A percentile compares a stretch with the other conserved stretches of the same genome.
Evolutionary conservation across 2,113 vertebrate genomes (phyloP).

Genomic region (Python bivittatus): DNA sequence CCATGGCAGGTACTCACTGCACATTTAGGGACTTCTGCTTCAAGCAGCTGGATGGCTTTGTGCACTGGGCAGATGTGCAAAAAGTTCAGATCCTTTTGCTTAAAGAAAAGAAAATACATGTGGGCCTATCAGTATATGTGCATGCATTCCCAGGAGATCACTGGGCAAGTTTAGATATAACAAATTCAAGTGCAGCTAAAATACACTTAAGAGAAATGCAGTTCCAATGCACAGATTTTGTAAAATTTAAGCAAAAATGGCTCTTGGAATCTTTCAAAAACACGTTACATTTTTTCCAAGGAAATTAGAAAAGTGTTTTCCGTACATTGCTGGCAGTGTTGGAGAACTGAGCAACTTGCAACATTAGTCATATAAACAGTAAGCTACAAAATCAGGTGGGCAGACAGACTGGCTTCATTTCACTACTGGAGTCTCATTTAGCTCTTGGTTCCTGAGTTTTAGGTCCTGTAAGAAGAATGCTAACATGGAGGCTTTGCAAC

Average conservation of each 20-base stretch:
- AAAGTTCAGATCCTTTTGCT: not conserved
- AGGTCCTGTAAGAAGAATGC: not conserved
- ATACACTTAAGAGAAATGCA: not conserved
- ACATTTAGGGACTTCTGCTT: not conserved
- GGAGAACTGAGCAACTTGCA: not conserved
- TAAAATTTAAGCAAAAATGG: not conserved
- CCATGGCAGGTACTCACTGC: too few relatives aligned
- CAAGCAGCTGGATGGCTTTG: not conserved
- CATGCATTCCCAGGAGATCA: not conserved
- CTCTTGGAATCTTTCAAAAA: not conserved
- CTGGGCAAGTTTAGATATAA: not conserved
- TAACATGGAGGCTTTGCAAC: not conserved
- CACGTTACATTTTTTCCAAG: not conserved
- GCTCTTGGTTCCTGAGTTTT: not conserved
- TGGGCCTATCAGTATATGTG: not conserved
- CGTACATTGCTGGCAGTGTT: not conserved
- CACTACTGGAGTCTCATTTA: not conserved
- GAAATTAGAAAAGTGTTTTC: not conserved
- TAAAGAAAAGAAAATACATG: not conserved
- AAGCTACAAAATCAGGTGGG: not conserved
- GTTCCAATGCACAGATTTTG: not conserved
- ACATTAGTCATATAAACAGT: not conserved
- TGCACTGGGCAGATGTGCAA: not conserved
- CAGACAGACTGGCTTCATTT: not conserved
- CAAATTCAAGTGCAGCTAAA: not conserved